Base-by-base conservation (phyloP, 2,888 invertebrate species). In the Diogma glabrata region DNA sequence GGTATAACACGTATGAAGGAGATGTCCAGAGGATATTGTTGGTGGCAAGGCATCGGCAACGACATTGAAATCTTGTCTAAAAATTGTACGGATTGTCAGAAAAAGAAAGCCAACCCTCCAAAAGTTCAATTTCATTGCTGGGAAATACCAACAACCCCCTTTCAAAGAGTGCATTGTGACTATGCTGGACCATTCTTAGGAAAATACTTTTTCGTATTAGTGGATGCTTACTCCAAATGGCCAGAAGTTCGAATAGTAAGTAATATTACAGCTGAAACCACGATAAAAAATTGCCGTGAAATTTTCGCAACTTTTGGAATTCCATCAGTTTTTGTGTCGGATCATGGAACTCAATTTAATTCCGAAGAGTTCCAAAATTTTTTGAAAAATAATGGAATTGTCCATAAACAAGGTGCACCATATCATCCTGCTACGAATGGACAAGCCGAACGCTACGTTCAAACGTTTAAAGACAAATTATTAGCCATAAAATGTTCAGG, bases 31-130 rank as follows among this genome's bases (percentile, higher is more conserved):
- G 53, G 56, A 50, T 51, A 59, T 14, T 53, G 59, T 47, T 60
- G 58, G 52, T 61, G 59, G 53, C 58, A 58, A 10, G 55, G 54
- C 14, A 54, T 60, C 8, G 53, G 55, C 30, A 20, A 28, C 9
- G 59, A 62, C n/a, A 58, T 60, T 12, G 58, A 60, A 51, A 49
- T 55, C n/a, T n/a, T n/a, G n/a, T 7, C 30, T 53, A 52, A 55
- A 19, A 30, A 52, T 22, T 57, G 56, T 43, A 14, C 23, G 8
- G 17, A 47, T 12, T 57, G 54, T 49, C 40, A 51, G 24, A 45
- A 19, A 23, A 33, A 50, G 5, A 48, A 40, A 24, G 51, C 52
- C 12, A 50, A 54, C 12, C 52, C 54, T 36, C 9, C 43, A 7
- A 58, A 56, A 51, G 46, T 36, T 19, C 24, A 45, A 8, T 19